phyloP scores from a whole-genome alignment of 1,140 invertebrate genomes.

The Glossosoma conforme region DNA sequence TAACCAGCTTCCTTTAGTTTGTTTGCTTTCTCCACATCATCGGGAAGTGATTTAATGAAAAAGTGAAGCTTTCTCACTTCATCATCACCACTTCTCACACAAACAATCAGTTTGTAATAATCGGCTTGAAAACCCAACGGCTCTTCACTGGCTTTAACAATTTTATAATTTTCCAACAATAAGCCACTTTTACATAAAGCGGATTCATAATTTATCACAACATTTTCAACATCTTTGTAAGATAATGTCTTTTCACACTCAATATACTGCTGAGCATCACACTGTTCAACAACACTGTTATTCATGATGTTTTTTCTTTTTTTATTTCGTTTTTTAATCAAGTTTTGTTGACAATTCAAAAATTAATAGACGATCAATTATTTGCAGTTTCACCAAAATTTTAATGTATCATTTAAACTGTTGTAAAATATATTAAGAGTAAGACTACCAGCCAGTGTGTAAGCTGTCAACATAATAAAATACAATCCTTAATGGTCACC shows the following conservation, averaged over 20 bases:
- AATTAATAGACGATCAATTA: too few relatives aligned
- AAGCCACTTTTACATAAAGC: not conserved
- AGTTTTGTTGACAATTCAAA: too few relatives aligned
- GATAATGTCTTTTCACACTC: not conserved
- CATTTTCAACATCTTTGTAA: not conserved
- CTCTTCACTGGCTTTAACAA: not conserved
- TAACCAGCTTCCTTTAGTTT: constrained; percentile 12
- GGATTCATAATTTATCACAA: not conserved
- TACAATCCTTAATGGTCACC: too few relatives aligned
- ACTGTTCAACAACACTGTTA: not conserved
- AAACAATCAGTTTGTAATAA: constrained; percentile 6
- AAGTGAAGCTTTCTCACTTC: not conserved
- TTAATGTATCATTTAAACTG: too few relatives aligned
- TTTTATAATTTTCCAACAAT: not conserved
- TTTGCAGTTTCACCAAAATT: too few relatives aligned
- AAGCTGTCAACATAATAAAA: too few relatives aligned
- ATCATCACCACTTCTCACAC: not conserved
- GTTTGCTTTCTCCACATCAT: constrained; percentile 7
- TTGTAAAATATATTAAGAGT: too few relatives aligned
- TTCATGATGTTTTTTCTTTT: too few relatives aligned
- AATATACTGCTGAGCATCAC: not conserved
- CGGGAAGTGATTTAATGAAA: constrained; percentile 12
- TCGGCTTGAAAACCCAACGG: constrained; percentile 9
- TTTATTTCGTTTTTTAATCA: too few relatives aligned
- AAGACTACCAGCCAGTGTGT: too few relatives aligned